phyloP scores from a whole-genome alignment of 1,140 invertebrate genomes.

The Ridgeia piscesae region DNA sequence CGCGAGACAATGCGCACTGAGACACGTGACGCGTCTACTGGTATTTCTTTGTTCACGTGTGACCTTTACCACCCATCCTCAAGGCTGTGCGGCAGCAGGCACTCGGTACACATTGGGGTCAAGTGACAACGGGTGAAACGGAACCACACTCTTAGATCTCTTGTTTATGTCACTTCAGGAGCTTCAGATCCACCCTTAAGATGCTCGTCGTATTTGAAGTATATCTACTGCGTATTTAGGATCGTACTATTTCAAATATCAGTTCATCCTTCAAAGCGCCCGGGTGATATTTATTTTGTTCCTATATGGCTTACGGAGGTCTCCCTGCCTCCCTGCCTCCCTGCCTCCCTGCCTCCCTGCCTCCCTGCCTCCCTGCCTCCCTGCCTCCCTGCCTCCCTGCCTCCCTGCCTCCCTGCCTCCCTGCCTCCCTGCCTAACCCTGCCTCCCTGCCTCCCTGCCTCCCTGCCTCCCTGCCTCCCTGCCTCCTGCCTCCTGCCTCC shows the following conservation, averaged over 20 bases:
- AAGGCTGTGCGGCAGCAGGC: neutral
- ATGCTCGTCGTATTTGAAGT: neutral
- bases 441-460: too few species aligned
- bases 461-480: too few species aligned
- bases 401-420: too few species aligned
- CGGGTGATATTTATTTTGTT: neutral
- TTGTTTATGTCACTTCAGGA: neutral
- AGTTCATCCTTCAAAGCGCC: too few species aligned
- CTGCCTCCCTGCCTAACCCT: too few species aligned
- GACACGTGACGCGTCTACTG: neutral
- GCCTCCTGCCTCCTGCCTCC: too few species aligned
- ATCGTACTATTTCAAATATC: neutral
- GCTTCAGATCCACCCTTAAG: neutral
- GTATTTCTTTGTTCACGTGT: neutral
- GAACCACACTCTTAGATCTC: neutral
- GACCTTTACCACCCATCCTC: neutral
- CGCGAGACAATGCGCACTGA: neutral
- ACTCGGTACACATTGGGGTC: neutral
- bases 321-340: too few species aligned
- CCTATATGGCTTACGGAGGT: neutral
- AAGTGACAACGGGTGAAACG: neutral
- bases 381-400: too few species aligned
- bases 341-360: too few species aligned
- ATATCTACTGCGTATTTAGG: neutral
- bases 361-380: too few species aligned